phyloP scores from a whole-genome alignment of 2,113 vertebrate species.

The Ginglymostoma cirratum region DNA sequence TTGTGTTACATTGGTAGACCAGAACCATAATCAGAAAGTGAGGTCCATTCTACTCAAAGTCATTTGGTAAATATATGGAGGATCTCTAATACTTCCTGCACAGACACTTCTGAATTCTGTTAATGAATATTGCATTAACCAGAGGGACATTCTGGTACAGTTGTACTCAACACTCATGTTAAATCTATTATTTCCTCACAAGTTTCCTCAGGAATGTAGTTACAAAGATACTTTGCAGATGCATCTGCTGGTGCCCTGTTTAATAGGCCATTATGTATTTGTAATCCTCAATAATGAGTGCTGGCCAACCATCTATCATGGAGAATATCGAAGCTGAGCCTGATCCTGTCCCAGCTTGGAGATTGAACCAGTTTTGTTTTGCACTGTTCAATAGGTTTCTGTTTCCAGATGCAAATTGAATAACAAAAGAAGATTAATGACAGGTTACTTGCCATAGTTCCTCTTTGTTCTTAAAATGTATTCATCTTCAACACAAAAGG shows the following conservation, averaged over 20 bases:
- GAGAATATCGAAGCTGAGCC: not conserved
- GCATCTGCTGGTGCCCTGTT: not conserved
- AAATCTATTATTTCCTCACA: not conserved
- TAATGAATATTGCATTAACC: not conserved
- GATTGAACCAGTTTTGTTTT: not conserved
- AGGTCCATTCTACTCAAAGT: not conserved
- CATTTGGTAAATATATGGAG: not conserved
- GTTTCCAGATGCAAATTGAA: not conserved
- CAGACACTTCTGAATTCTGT: not conserved
- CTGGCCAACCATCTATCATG: not conserved
- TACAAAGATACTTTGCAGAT: not conserved
- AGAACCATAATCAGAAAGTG: not conserved
- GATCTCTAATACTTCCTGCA: not conserved
- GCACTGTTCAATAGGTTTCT: not conserved
- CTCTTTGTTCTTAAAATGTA: not conserved
- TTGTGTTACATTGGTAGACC: not conserved
- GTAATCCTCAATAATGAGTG: not conserved
- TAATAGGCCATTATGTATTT: not conserved
- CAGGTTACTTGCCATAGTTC: not conserved
- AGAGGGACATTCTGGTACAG: no score
- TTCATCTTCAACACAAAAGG: not conserved
- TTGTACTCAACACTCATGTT: not conserved
- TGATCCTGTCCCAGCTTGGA: not conserved
- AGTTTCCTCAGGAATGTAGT: not conserved
- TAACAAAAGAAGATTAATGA: not conserved